Conservation (phyloP, 2,888 invertebrate genomes). For the Amitus sp. region DNA sequence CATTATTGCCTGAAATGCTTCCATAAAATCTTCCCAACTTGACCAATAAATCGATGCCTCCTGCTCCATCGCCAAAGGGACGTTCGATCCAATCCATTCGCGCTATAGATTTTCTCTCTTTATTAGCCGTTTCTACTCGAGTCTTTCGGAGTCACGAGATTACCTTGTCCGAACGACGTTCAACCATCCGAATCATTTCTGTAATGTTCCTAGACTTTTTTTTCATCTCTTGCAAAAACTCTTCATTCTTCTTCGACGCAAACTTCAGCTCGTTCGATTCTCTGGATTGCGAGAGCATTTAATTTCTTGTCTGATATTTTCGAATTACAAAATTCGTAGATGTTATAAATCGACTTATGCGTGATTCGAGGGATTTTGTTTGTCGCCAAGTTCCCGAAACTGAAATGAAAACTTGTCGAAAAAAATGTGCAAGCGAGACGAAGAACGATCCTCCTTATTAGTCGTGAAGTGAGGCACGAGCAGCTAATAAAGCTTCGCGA, state of each 20-base stretch:
- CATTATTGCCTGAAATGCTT: constrained; percentile 23
- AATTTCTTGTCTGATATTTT: no score
- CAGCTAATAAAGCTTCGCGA: constrained; percentile 27
- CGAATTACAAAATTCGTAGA: no score
- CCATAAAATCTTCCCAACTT: constrained; percentile 21
- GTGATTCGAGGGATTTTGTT: no score
- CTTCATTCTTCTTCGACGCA: no score
- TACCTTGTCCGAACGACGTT: constrained; percentile 7
- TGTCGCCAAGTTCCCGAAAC: no score
- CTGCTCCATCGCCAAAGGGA: constrained; percentile 18
- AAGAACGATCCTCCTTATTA: no score
- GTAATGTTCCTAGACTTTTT: constrained; percentile 7
- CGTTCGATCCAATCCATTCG: constrained; percentile 27
- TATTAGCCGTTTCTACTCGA: constrained; percentile 32
- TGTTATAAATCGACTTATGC: no score
- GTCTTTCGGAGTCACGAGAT: constrained; percentile 23
- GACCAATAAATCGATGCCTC: constrained; percentile 37
- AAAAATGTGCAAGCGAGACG: no score
- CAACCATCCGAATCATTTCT: no score
- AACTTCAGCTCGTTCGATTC: no score
- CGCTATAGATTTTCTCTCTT: constrained; percentile 33
- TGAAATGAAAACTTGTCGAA: no score
- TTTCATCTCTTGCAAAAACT: background rate
- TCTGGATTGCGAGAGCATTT: no score
- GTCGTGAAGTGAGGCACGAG: constrained; percentile 11